Evolutionary conservation across 2,888 invertebrate species (phyloP).

Genomic region (Alviniconcha strummeri): DNA sequence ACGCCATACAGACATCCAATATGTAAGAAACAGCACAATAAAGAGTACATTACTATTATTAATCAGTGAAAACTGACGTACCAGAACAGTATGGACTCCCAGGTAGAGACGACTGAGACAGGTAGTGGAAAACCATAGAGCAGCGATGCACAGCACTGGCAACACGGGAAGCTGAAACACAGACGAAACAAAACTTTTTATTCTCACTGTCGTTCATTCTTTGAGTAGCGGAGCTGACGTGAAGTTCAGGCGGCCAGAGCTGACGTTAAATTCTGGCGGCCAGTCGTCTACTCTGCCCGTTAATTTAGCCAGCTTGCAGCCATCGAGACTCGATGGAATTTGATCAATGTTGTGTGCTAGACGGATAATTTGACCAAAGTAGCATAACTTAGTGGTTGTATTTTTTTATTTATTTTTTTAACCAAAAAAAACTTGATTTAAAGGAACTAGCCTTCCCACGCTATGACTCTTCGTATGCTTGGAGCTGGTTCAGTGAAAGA

Average conservation of each 20-base stretch:
- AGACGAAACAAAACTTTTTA: not conserved
- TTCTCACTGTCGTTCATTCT: not conserved
- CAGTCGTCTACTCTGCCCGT: not conserved
- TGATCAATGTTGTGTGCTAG: too few relatives aligned
- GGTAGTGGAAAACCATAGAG: slow-evolving; percentile 55
- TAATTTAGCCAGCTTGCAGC: not conserved
- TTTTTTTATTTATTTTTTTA: too few relatives aligned
- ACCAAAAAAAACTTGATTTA: too few relatives aligned
- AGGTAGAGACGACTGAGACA: slow-evolving; percentile 62
- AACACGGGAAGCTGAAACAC: slow-evolving; percentile 74
- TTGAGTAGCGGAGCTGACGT: not conserved
- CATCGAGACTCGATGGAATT: too few relatives aligned
- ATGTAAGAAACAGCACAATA: not conserved
- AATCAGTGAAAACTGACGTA: slow-evolving; percentile 32
- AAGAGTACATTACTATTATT: not conserved
- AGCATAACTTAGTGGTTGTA: too few relatives aligned
- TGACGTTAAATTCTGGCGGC: not conserved
- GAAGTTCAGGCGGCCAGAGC: not conserved
- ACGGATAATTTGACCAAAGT: too few relatives aligned
- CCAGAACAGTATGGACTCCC: slow-evolving; percentile 62
- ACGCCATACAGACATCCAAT: not conserved
- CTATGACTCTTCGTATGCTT: too few relatives aligned
- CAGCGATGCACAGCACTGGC: slow-evolving; percentile 69
- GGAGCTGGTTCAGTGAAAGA: too few relatives aligned
- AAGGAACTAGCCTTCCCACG: too few relatives aligned